Evolutionary conservation across 1,140 invertebrate species (phyloP).

Genomic region (Conopomorpha cramerella): DNA sequence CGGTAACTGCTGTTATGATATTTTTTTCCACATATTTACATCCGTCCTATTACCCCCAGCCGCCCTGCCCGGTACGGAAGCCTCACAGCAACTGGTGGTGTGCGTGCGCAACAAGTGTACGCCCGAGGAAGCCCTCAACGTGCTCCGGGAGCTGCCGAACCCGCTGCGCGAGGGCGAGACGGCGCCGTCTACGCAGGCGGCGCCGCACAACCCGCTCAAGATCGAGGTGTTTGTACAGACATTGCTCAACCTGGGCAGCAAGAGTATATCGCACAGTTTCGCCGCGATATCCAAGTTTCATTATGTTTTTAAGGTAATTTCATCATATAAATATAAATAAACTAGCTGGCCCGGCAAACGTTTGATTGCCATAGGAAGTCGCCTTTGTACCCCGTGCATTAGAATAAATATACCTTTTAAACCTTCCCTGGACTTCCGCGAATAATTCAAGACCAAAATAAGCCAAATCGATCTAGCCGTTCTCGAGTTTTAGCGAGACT

Average conservation of each 20-base stretch:
- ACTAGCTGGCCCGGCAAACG: too few species aligned
- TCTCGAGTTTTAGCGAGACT: too few species aligned
- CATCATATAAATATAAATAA: too few species aligned
- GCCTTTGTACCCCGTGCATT: too few species aligned
- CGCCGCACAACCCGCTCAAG: constrained; percentile 84
- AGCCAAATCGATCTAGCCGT: too few species aligned
- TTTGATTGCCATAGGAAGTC: too few species aligned
- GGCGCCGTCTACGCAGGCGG: constrained; percentile 49
- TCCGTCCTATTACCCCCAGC: constrained; percentile 56
- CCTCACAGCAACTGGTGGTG: constrained; percentile 82
- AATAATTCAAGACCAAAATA: too few species aligned
- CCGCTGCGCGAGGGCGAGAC: constrained; percentile 69
- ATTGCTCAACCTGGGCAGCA: constrained; percentile 89
- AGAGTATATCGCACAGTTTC: constrained; percentile 98
- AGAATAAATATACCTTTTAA: too few species aligned
- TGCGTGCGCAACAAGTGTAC: constrained; percentile 87
- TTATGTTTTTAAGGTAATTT: constrained; percentile 91
- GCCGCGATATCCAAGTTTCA: constrained; percentile 97
- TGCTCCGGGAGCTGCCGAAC: constrained; percentile 85
- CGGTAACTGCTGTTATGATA: not conserved
- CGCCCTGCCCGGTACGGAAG: constrained; percentile 77
- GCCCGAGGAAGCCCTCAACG: constrained; percentile 87
- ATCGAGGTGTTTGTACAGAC: constrained; percentile 98
- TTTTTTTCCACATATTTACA: not conserved
- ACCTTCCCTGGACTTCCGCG: too few species aligned